Evolutionary conservation across 2,113 vertebrate species (phyloP).

Genomic region (Falcunculus frontatus): DNA sequence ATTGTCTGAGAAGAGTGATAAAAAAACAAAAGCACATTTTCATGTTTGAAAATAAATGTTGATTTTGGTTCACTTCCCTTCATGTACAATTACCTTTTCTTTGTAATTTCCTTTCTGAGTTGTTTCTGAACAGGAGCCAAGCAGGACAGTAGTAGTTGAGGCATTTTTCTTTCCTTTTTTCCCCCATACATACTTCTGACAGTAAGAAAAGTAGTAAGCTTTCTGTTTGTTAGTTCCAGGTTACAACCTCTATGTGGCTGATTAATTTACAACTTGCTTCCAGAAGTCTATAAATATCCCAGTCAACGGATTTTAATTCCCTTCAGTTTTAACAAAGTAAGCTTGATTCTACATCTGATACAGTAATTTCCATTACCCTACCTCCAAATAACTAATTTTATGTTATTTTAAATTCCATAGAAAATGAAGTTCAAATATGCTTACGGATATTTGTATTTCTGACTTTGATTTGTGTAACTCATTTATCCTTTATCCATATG

Average conservation of each 20-base stretch:
- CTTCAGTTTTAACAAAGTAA: not conserved
- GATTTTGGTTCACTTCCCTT: not conserved
- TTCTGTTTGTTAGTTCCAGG: not conserved
- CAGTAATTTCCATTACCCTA: not conserved
- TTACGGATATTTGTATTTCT: not conserved
- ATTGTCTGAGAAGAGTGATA: not conserved
- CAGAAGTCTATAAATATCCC: not conserved
- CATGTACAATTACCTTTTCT: not conserved
- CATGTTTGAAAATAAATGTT: not conserved
- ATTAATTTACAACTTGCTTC: not conserved
- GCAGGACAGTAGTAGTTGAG: not conserved
- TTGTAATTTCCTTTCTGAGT: not conserved
- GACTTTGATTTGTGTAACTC: not conserved
- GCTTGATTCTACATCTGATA: not conserved
- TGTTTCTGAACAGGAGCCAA: not conserved
- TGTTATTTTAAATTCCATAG: not conserved
- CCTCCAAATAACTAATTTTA: not conserved
- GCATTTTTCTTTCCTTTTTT: not conserved
- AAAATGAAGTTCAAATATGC: not conserved
- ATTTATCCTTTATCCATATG: not conserved
- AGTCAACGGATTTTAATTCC: not conserved
- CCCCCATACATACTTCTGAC: fast-evolving
- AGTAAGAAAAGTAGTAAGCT: not conserved
- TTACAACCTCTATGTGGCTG: not conserved
- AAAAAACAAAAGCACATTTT: not conserved